Evolutionary conservation across 1,140 invertebrate genomes (phyloP).

Genomic region (Drosophila paulistorum): DNA sequence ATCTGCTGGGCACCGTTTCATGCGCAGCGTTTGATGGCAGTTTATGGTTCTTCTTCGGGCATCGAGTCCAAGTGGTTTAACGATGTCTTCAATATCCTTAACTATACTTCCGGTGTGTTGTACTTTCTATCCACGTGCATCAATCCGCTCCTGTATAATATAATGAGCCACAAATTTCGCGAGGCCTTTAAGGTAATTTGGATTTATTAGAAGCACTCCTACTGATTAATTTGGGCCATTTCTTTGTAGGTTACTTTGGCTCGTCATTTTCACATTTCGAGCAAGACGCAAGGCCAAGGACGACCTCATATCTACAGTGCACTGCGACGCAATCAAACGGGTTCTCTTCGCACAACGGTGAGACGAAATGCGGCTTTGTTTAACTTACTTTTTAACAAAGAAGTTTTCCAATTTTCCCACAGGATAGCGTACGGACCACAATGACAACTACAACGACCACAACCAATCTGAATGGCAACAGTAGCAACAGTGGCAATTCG

Average conservation of each 20-base stretch:
- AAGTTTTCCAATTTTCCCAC: constrained; percentile 22
- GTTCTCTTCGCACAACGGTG: constrained; percentile 70
- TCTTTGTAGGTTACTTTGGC: constrained; percentile 61
- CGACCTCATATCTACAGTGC: constrained; percentile 72
- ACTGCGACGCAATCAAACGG: constrained; percentile 63
- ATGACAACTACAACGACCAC: constrained; percentile 73
- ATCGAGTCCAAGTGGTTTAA: constrained; percentile 48
- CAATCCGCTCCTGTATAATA: constrained; percentile 93
- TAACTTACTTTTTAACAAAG: constrained; percentile 16
- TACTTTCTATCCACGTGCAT: constrained; percentile 90
- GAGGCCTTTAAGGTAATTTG: constrained; percentile 89
- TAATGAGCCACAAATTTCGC: constrained; percentile 94
- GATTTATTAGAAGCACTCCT: background rate
- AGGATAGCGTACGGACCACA: constrained; percentile 80
- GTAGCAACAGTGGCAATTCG: constrained; percentile 39
- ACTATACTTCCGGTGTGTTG: constrained; percentile 88
- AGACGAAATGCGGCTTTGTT: background rate
- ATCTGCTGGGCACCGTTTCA: constrained; percentile 98
- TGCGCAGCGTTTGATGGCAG: constrained; percentile 91
- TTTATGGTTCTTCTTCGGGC: constrained; percentile 84
- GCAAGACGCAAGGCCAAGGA: constrained; percentile 53
- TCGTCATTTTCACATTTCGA: constrained; percentile 61
- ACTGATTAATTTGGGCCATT: background rate
- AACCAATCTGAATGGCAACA: constrained; percentile 49
- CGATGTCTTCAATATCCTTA: constrained; percentile 86